A percentile compares a stretch with the other conserved stretches of the same genome.
Conservation (phyloP, 1,140 invertebrate genomes). For the Protaetia brevitarsis region DNA sequence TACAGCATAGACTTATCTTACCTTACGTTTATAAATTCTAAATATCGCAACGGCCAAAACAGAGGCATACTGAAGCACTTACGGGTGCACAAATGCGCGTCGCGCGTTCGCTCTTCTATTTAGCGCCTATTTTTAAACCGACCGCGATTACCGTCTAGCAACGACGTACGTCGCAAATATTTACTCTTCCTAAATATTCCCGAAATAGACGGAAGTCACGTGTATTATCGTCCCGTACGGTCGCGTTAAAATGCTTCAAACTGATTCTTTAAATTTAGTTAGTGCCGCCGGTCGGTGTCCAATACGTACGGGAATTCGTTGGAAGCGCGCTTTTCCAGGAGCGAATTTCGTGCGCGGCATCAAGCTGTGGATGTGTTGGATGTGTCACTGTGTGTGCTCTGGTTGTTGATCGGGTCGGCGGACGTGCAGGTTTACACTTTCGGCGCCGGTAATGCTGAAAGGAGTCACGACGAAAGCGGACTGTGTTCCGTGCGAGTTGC, state of each 20-base stretch:
- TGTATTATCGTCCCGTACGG: conserved; percentile 14
- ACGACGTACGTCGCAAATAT: conserved; percentile 36
- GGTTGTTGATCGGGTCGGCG: background rate
- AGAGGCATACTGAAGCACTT: too few relatives aligned
- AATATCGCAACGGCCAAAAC: too few relatives aligned
- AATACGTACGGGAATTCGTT: conserved; percentile 10
- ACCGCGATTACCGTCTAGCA: background rate
- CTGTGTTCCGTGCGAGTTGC: too few relatives aligned
- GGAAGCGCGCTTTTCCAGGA: background rate
- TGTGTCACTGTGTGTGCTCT: background rate
- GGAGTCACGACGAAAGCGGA: too few relatives aligned
- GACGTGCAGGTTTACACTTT: background rate
- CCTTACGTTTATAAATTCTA: too few relatives aligned
- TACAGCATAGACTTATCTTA: too few relatives aligned
- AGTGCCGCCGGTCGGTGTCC: background rate
- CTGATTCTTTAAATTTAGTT: conserved; percentile 15
- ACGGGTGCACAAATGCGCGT: background rate
- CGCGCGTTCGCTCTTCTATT: conserved; percentile 26
- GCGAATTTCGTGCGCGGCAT: background rate
- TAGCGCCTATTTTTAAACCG: conserved; percentile 37
- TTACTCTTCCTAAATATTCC: conserved; percentile 32
- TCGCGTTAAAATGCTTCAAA: conserved; percentile 22
- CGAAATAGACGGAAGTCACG: conserved; percentile 34
- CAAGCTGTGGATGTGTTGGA: background rate
- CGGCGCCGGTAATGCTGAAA: background rate